Percentiles rank a stretch among this genome's conserved stretches.
Conservation (phyloP, 2,113 vertebrate genomes). For the Gambusia affinis region DNA sequence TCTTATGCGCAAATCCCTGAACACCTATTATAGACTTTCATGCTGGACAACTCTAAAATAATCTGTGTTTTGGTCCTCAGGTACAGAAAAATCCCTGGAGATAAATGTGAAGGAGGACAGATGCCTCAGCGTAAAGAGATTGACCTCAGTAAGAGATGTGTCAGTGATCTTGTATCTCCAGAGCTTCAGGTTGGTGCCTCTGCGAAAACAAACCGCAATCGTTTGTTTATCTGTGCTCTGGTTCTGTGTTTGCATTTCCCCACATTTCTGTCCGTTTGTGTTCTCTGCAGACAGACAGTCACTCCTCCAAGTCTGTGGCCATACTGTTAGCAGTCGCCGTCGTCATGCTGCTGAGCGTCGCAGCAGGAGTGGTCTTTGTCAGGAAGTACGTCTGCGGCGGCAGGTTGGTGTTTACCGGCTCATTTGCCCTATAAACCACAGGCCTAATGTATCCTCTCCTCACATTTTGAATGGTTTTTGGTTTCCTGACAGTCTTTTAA, state of each 20-base stretch:
- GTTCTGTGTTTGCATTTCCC: neutral
- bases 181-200: constrained; percentile 65
- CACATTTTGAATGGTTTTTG: neutral
- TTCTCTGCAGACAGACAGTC: constrained; percentile 45
- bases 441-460: too few relatives aligned
- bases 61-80: constrained; percentile 68
- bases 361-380: constrained; percentile 84
- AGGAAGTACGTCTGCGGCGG: constrained; percentile 96
- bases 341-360: constrained; percentile 80
- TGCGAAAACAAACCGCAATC: neutral
- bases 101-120: constrained; percentile 87
- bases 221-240: neutral
- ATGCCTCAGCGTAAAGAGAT: constrained; percentile 82
- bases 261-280: neutral
- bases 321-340: constrained; percentile 83
- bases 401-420: constrained; percentile 78
- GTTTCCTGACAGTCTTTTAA: neutral
- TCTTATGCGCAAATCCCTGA: neutral
- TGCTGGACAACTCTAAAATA: constrained; percentile 1
- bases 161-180: constrained; percentile 80
- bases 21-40: neutral
- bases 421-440: neutral
- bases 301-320: constrained; percentile 73
- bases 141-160: constrained; percentile 85
- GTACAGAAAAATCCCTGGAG: constrained; percentile 95